phyloP scores from a whole-genome alignment of 2,888 invertebrate species.

The Horisme vitalbata region DNA sequence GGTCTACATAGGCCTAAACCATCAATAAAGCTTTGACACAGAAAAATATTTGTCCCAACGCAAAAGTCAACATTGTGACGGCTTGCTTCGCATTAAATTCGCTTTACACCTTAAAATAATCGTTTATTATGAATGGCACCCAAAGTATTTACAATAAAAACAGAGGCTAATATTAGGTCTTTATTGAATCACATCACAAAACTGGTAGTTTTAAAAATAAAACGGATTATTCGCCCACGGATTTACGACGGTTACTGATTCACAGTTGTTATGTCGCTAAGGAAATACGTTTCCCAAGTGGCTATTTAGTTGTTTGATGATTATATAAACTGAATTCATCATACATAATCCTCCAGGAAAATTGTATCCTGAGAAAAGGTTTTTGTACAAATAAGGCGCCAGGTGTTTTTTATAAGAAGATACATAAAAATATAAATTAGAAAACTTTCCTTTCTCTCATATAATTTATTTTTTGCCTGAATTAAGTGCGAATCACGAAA shows the following conservation, averaged over 20 bases:
- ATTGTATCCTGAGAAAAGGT: too few species aligned
- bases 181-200: slow-evolving; percentile 61
- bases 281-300: slow-evolving; percentile 56
- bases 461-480: slow-evolving; percentile 8
- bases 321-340: too few species aligned
- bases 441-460: neutral
- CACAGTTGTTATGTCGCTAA: slow-evolving; percentile 50
- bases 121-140: slow-evolving; percentile 13
- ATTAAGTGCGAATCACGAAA: slow-evolving; percentile 15
- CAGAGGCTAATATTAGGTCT: slow-evolving; percentile 53
- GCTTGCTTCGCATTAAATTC: slow-evolving; percentile 8
- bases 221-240: slow-evolving; percentile 62
- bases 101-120: slow-evolving; percentile 8
- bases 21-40: too few species aligned
- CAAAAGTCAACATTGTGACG: neutral
- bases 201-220: slow-evolving; percentile 59
- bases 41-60: slow-evolving; percentile 3
- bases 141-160: slow-evolving; percentile 25
- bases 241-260: slow-evolving; percentile 50
- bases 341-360: too few species aligned
- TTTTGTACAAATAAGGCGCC: slow-evolving; percentile 5
- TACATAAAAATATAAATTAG: neutral
- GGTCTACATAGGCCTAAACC: too few species aligned
- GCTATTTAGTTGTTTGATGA: slow-evolving; percentile 24
- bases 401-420: neutral